phyloP scores from a whole-genome alignment of 53 echinoderm and acorn worm species.

The Temnopleurus reevesii region DNA sequence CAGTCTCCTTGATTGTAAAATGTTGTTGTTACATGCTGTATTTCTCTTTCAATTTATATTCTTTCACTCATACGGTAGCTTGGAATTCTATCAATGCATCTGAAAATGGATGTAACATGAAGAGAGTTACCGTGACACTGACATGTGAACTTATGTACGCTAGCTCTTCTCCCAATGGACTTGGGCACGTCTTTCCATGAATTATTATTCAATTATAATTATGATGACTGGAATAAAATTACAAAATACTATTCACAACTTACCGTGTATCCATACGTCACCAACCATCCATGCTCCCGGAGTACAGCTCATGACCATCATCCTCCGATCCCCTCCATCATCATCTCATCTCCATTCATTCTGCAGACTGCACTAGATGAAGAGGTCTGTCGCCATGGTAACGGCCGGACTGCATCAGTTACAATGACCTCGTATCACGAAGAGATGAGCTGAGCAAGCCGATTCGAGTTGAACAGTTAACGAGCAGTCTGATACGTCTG shows the following conservation, averaged over 20 bases:
- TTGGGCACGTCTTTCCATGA: no score
- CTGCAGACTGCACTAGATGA: neutral
- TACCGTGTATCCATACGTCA: neutral
- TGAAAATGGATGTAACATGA: no score
- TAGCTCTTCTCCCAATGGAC: no score
- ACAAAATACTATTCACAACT: neutral
- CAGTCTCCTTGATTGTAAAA: no score
- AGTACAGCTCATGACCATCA: neutral
- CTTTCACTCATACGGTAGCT: no score
- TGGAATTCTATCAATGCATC: no score
- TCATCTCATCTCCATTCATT: neutral
- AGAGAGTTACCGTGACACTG: no score
- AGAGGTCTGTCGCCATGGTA: constrained; percentile 11
- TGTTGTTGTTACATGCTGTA: no score
- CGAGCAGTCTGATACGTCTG: neutral
- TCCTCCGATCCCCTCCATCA: no score
- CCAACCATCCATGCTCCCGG: neutral
- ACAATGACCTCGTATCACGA: neutral
- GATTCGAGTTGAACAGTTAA: neutral
- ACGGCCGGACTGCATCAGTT: neutral
- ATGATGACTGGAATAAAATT: neutral
- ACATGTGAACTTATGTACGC: no score
- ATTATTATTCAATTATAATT: neutral
- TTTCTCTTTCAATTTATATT: no score
- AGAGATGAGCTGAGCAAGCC: neutral